Base-by-base conservation (phyloP, 2,113 vertebrate genomes). In the Zeus faber region DNA sequence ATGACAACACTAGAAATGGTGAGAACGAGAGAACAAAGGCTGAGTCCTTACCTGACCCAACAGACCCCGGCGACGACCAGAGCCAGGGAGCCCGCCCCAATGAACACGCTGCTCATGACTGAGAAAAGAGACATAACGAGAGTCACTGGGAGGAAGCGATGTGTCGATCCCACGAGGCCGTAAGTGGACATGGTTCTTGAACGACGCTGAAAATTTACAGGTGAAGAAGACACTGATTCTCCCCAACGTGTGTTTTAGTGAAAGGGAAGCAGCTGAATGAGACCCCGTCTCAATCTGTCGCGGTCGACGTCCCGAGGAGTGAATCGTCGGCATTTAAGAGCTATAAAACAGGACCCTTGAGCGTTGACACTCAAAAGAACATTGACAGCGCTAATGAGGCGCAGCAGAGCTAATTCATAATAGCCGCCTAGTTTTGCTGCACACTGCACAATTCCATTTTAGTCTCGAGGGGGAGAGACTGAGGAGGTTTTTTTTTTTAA, bases 21-120 rank as follows among this genome's bases (percentile, higher is more conserved):
- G 22, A 7, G 22, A 22, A 14, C 10, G 5, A 8, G 2, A 50
- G 25, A 56, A 9, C 45, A 20, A 44, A 27, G 49, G 25, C 3
- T 11, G 13, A 2, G 1, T 25, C 3, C 88, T 92, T 78, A 96
- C 95, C 93, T 93, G 88, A 90, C 88, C 94, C 95, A 97, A 71
- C 89, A 97, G 6, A 91, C 54, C 0, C 80, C 88, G 0, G 92
- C 91, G 65, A 92, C n/a, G 0, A 90, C 61, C 47, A 97, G 65
- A 0, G 89, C 91, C 0, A 91, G 72, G 0, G 85, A 77, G 0
- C 92, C 92, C 0, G 88, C 87, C 45, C 91, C 67, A 0, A 91
- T 84, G 82, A 91, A 92, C 35, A 87, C 80, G 39, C 90, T 81
- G 0, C 91, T 90, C 74, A 96, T 79, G 58, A 90, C 95, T 96